Percentiles rank a stretch among this genome's conserved stretches.
phyloP scores from a whole-genome alignment of 2,888 invertebrate genomes.

The Xestia ashworthii region DNA sequence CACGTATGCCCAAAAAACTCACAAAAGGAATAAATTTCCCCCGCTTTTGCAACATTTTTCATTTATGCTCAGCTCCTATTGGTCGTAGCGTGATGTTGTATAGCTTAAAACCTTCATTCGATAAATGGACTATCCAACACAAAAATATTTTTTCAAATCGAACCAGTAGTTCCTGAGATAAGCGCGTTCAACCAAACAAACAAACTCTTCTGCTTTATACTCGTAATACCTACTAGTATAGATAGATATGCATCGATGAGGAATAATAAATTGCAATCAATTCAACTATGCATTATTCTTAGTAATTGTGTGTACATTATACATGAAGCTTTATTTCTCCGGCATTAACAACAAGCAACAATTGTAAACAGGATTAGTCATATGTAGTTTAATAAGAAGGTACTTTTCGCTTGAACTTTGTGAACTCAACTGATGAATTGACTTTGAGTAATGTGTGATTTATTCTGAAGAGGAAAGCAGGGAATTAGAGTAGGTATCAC shows the following conservation, averaged over 20 bases:
- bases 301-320: background rate
- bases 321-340: background rate
- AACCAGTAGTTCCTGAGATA: too few species aligned
- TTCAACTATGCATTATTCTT: conserved; percentile 6
- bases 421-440: conserved; percentile 10
- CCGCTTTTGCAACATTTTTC: too few species aligned
- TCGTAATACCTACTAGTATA: too few species aligned
- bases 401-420: conserved; percentile 10
- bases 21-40: too few species aligned
- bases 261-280: conserved; percentile 1
- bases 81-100: too few species aligned
- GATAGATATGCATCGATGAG: background rate
- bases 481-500: background rate
- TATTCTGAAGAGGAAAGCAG: conserved; percentile 11
- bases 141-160: too few species aligned
- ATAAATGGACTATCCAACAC: too few species aligned
- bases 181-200: too few species aligned
- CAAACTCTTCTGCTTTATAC: too few species aligned
- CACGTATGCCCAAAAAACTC: too few species aligned
- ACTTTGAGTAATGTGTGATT: conserved; percentile 16
- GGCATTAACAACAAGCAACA: conserved; percentile 1
- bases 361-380: background rate
- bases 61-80: too few species aligned
- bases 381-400: background rate
- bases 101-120: too few species aligned